phyloP scores from a whole-genome alignment of 1,140 invertebrate species.

The Phymastichus coffea region DNA sequence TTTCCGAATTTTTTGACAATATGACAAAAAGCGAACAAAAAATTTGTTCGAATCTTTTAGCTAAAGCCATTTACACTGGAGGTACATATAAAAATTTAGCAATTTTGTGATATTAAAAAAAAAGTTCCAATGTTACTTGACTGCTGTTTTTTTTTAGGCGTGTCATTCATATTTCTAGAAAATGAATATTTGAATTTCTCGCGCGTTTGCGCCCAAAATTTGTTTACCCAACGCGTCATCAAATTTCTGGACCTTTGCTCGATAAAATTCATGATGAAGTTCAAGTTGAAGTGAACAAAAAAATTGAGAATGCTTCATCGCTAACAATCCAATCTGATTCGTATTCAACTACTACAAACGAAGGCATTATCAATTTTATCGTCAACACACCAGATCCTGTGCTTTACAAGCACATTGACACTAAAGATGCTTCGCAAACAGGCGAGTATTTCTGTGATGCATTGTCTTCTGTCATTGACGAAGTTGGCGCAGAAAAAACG shows the following conservation, averaged over 20 bases:
- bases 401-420: constrained; percentile 21
- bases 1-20: no score
- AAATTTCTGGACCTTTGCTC: not conserved
- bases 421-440: constrained; percentile 19
- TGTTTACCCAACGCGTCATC: not conserved
- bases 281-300: not conserved
- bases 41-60: not conserved
- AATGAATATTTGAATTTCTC: constrained; percentile 11
- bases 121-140: no score
- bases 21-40: not conserved
- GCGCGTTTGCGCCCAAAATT: not conserved
- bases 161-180: not conserved
- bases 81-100: not conserved
- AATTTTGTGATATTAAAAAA: no score
- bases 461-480: constrained; percentile 26
- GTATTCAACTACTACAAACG: constrained; percentile 24
- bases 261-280: not conserved
- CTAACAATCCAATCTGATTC: constrained; percentile 19
- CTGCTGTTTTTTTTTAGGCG: not conserved
- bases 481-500: constrained; percentile 25
- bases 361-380: constrained; percentile 32
- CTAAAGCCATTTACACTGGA: not conserved
- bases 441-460: constrained; percentile 18
- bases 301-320: not conserved
- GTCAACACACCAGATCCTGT: constrained; percentile 31